Conservation (phyloP, 1,140 invertebrate genomes). For the Papilio xuthus region DNA sequence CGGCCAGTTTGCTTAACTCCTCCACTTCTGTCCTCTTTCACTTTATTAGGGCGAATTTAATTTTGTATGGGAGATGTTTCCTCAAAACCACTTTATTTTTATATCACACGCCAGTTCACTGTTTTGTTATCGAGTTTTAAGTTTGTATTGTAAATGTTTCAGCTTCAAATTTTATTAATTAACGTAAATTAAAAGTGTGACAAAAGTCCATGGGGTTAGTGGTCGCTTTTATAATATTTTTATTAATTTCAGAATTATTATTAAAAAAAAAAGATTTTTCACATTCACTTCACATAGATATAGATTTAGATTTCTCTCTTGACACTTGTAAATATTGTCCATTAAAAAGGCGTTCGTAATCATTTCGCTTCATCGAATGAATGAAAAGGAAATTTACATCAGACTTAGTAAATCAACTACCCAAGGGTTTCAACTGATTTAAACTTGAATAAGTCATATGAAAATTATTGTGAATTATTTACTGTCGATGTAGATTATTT, state of each 20-base stretch:
- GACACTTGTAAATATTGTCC: background rate
- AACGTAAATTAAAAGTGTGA: background rate
- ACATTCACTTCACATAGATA: too few species aligned
- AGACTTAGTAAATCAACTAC: background rate
- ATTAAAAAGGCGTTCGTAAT: background rate
- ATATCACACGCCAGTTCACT: conserved; percentile 1
- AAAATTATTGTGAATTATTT: conserved; percentile 6
- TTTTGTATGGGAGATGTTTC: conserved; percentile 34
- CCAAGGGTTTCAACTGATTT: background rate
- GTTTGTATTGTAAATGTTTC: background rate
- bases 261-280: too few species aligned
- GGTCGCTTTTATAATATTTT: background rate
- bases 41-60: conserved; percentile 38
- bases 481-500: background rate
- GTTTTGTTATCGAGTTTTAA: background rate
- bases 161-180: background rate
- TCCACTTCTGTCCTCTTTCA: conserved; percentile 30
- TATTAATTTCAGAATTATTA: too few species aligned
- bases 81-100: conserved; percentile 10
- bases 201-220: background rate
- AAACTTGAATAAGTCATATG: background rate
- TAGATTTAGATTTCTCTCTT: too few species aligned
- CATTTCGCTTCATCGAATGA: background rate
- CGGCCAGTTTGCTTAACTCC: conserved; percentile 33
- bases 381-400: background rate